A percentile compares a stretch with the other conserved stretches of the same genome.
These are phyloP conservation scores for Lepus oiostolus DNA, from an alignment of 2,797 vertebrate genomes.

Conservation along the genomic window DNA sequence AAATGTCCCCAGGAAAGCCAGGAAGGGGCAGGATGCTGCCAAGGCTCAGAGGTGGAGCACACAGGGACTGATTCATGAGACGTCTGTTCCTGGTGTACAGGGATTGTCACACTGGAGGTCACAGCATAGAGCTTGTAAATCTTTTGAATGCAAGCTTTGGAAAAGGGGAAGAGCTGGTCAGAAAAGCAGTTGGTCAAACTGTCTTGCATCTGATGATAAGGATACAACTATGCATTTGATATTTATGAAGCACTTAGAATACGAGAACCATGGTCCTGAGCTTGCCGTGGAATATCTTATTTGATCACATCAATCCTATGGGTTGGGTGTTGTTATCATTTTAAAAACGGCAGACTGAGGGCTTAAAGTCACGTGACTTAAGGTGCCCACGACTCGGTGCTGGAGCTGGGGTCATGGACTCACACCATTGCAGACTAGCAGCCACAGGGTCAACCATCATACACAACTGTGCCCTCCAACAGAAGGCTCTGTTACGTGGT, in stretches of 20 bases:
- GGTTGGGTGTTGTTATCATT: not conserved
- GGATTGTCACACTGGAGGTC: slow-evolving; percentile 1
- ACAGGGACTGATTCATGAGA: not conserved
- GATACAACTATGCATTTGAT: not conserved
- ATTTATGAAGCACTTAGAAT: not conserved
- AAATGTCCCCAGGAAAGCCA: not conserved
- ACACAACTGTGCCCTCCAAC: too few species aligned
- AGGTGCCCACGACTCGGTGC: not conserved
- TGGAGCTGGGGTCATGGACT: not conserved
- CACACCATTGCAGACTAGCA: not conserved
- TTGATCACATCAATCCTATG: not conserved
- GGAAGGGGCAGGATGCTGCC: not conserved
- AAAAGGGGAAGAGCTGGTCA: slow-evolving; percentile 30
- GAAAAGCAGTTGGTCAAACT: not conserved
- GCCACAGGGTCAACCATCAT: not conserved
- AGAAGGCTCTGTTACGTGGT: not conserved
- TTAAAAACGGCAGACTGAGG: slow-evolving; percentile 36
- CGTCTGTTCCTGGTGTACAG: not conserved
- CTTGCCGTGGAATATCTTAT: not conserved
- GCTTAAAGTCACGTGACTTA: not conserved
- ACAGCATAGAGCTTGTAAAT: not conserved
- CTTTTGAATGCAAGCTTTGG: not conserved
- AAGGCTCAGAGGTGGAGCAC: not conserved
- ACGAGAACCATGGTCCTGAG: not conserved
- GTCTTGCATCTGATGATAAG: not conserved